phyloP scores from a whole-genome alignment of 2,113 vertebrate species.

The Sisor rabdophorus region DNA sequence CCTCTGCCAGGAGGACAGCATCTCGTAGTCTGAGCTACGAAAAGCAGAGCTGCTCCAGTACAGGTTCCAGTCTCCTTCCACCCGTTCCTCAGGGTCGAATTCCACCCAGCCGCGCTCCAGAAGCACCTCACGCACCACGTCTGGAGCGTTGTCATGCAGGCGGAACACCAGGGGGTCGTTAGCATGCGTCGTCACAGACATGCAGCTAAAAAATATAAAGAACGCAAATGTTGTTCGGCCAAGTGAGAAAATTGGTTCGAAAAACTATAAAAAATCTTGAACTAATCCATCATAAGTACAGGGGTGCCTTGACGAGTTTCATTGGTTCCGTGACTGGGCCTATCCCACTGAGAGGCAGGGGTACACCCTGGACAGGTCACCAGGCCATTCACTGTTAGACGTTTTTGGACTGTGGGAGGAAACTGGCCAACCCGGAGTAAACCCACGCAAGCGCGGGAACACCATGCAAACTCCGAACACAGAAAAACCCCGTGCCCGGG shows the following conservation, averaged over 20 bases:
- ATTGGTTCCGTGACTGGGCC: no score
- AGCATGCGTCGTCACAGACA: slow-evolving; percentile 26
- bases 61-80: slow-evolving; percentile 72
- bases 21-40: slow-evolving; percentile 58
- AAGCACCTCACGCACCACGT: slow-evolving; percentile 72
- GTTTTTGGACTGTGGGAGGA: no score
- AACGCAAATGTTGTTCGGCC: not conserved
- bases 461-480: no score
- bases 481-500: no score
- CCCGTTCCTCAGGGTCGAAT: slow-evolving; percentile 59
- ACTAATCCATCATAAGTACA: not conserved
- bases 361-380: no score
- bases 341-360: no score
- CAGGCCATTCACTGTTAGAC: no score
- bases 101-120: slow-evolving; percentile 75
- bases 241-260: no score
- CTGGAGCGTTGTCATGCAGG: slow-evolving; percentile 62
- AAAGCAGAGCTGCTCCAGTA: slow-evolving; percentile 71
- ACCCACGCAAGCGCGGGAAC: no score
- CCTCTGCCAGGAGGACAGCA: slow-evolving; percentile 73
- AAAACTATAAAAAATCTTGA: not conserved
- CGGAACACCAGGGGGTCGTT: slow-evolving; percentile 64
- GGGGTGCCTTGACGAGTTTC: no score
- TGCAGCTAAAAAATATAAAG: slow-evolving; percentile 5
- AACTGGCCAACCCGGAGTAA: no score